Conservation (phyloP, 2,888 invertebrate species). For the Unio pictorum region DNA sequence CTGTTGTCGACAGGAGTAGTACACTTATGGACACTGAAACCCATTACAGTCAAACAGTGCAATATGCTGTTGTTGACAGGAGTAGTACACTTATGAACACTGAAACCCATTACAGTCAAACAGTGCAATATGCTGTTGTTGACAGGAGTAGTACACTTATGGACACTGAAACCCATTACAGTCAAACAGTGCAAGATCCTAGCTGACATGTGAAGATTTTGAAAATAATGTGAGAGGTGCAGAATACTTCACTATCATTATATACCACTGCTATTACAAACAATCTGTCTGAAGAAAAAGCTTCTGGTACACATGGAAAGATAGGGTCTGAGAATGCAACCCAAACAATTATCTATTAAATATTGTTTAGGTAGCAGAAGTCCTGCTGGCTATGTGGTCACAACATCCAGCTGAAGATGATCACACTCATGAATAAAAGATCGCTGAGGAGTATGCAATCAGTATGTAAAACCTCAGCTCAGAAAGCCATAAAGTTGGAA, state of each 20-base stretch:
- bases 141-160: conserved; percentile 20
- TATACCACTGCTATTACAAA: conserved; percentile 50
- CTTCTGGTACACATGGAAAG: conserved; percentile 13
- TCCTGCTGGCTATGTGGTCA: conserved; percentile 37
- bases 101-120: too few relatives aligned
- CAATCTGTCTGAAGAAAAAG: conserved; percentile 39
- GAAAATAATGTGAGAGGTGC: conserved; percentile 40
- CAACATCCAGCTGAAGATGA: conserved; percentile 24
- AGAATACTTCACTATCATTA: conserved; percentile 33
- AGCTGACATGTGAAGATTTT: conserved; percentile 41
- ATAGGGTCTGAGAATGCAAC: conserved; percentile 22
- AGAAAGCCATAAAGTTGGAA: conserved; percentile 29
- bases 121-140: neutral
- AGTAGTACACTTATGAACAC: too few relatives aligned
- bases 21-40: too few relatives aligned
- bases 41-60: too few relatives aligned
- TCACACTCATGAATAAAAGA: conserved; percentile 5
- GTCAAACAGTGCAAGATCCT: conserved; percentile 43
- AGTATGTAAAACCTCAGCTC: conserved; percentile 16
- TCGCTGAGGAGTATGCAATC: conserved; percentile 32
- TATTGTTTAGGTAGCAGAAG: conserved; percentile 38
- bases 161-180: conserved; percentile 31
- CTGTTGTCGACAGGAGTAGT: too few relatives aligned
- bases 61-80: too few relatives aligned
- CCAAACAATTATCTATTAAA: conserved; percentile 22